Base-by-base conservation (phyloP, 2,888 invertebrate genomes). In the Apocheima hispidaria region DNA sequence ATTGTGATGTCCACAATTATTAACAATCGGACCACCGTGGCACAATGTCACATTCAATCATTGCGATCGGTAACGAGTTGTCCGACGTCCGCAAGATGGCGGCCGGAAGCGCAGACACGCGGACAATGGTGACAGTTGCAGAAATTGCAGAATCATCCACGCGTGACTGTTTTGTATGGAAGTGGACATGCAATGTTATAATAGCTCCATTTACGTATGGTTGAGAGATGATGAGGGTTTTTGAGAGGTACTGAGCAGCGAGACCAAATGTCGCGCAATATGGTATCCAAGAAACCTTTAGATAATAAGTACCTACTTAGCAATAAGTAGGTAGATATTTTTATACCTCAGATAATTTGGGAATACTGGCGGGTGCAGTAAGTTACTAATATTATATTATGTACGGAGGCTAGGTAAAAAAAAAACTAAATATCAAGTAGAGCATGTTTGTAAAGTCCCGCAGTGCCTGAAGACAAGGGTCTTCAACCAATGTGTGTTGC, bases 1-100 rank as follows among this genome's bases (percentile, higher is more conserved):
- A 43, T 33, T 43, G 41, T 33, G 38, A 38, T 56, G 49, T 38
- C 61, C 60, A 60, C 61, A 38, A 55, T 48, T n/a, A 14, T 10
- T 9, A 14, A 36, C 20, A 58, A 55, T 48, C 50, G 68, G 79
- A 79, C 81, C 81, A 79, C 79, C 79, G 73, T 72, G 75, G 21
- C 72, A 72, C 12, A 49, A 6, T 69, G 73, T 69, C 66, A 62
- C 36, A 56, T 14, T 58, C 68, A 62, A 49, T 49, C n/a, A 21
- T 21, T 21, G 21, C 21, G 20, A n/a, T 21, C 30, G 18, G 28
- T 18, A 76, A 74, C 73, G 74, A 73, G 74, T 74, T 73, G 66
- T 62, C 38, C 44, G 44, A 26, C 30, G 46, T 46, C 26, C 41
- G 46, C 20, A 56, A 48, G 46, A 71, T 65, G 67, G 65, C 67